phyloP scores from a whole-genome alignment of 2,797 vertebrate genomes.

The Falco concolor region DNA sequence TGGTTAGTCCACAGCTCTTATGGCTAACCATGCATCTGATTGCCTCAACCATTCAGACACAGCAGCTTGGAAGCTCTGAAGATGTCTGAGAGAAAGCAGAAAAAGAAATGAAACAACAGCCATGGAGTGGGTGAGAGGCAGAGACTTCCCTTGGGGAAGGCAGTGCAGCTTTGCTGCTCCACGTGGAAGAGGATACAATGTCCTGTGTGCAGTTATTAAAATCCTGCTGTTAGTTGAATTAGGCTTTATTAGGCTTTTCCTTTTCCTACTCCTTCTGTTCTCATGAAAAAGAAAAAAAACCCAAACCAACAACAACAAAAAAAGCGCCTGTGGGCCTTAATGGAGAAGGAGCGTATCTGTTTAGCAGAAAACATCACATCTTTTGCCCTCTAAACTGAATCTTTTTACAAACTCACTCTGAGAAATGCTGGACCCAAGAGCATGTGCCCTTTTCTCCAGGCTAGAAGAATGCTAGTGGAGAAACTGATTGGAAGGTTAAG shows the following conservation, averaged over 20 bases:
- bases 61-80: not conserved
- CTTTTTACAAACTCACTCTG: not conserved
- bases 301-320: not conserved
- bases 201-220: not conserved
- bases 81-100: not conserved
- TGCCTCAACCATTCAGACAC: not conserved
- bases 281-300: not conserved
- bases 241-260: not conserved
- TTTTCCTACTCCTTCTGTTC: not conserved
- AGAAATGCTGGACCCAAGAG: not conserved
- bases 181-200: not conserved
- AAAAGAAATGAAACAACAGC: not conserved
- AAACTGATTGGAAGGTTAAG: slow-evolving; percentile 22
- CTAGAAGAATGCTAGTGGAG: not conserved
- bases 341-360: not conserved
- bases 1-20: not conserved
- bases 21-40: not conserved
- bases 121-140: not conserved
- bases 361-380: not conserved
- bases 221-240: not conserved
- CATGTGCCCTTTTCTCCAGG: not conserved
- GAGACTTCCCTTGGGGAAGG: not conserved
- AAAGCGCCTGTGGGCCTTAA: not conserved
- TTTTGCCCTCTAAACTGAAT: not conserved
- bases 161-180: not conserved